Conservation (phyloP, 2,888 invertebrate genomes). For the Dynastes tityus region DNA sequence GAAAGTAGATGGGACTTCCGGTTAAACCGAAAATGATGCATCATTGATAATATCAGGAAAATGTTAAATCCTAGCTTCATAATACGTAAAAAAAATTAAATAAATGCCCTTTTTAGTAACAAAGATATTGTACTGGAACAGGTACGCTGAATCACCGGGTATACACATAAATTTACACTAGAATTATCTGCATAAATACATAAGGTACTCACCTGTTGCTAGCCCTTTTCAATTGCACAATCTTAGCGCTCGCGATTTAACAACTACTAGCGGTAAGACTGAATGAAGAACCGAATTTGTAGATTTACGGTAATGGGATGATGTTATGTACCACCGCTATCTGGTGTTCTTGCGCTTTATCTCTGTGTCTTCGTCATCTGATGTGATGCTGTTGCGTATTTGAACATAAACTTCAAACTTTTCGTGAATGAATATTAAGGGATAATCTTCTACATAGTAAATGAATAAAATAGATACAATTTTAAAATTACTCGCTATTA, state of each 20-base stretch:
- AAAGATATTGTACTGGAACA: no score
- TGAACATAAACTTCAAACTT: not conserved
- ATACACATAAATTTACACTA: no score
- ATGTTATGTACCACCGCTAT: slow-evolving; percentile 17
- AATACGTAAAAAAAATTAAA: no score
- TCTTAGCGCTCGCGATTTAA: slow-evolving; percentile 13
- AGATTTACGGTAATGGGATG: slow-evolving; percentile 26
- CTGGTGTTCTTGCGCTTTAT: slow-evolving; percentile 23
- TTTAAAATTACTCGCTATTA: no score
- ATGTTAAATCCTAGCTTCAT: no score
- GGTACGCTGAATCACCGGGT: no score
- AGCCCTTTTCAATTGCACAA: not conserved
- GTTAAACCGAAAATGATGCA: no score
- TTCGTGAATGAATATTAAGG: not conserved
- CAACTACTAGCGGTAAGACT: slow-evolving; percentile 7
- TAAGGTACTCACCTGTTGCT: slow-evolving; percentile 29
- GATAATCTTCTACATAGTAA: not conserved
- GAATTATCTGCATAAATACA: no score
- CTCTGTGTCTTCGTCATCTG: slow-evolving; percentile 13
- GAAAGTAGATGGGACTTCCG: no score
- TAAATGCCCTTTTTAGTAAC: no score
- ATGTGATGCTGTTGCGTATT: not conserved
- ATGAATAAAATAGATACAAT: no score
- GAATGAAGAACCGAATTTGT: slow-evolving; percentile 19
- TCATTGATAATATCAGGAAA: no score